Evolutionary conservation across 2,113 vertebrate species (phyloP).

Genomic region (Pteronura brasiliensis): DNA sequence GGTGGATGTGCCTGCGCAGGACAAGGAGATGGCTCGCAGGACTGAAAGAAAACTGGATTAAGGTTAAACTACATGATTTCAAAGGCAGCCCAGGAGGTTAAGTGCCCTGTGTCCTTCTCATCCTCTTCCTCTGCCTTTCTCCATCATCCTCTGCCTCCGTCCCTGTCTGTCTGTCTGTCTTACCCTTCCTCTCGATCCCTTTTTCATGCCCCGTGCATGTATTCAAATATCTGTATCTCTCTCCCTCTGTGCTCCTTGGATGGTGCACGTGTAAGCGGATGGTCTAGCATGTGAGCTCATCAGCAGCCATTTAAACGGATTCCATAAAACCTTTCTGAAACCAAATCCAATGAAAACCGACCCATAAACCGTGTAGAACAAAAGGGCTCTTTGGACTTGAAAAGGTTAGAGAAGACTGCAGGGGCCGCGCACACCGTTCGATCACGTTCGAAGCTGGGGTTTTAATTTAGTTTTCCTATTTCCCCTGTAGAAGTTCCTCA

Average conservation of each 20-base stretch:
- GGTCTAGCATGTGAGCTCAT: slow-evolving; percentile 10
- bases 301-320: slow-evolving; percentile 1
- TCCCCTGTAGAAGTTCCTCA: slow-evolving; percentile 76
- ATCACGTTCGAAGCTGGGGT: slow-evolving; percentile 72
- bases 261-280: not conserved
- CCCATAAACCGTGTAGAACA: slow-evolving; percentile 59
- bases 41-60: no score
- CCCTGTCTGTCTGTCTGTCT: not conserved
- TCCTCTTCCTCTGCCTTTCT: not conserved
- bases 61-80: not conserved
- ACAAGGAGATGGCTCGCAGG: accelerated
- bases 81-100: not conserved
- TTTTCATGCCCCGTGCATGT: not conserved
- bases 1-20: not conserved
- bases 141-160: not conserved
- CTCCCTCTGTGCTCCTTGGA: not conserved
- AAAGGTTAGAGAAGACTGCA: slow-evolving; percentile 82
- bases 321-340: slow-evolving; percentile 73
- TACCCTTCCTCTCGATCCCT: not conserved
- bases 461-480: slow-evolving; percentile 78
- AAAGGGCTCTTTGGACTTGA: slow-evolving; percentile 79
- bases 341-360: slow-evolving; percentile 73
- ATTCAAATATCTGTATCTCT: not conserved
- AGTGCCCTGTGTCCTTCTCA: accelerated
- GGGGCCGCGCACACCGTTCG: slow-evolving; percentile 73